Base-by-base conservation (phyloP, 2,113 vertebrate genomes). In the Erythrocercus mccallii region DNA sequence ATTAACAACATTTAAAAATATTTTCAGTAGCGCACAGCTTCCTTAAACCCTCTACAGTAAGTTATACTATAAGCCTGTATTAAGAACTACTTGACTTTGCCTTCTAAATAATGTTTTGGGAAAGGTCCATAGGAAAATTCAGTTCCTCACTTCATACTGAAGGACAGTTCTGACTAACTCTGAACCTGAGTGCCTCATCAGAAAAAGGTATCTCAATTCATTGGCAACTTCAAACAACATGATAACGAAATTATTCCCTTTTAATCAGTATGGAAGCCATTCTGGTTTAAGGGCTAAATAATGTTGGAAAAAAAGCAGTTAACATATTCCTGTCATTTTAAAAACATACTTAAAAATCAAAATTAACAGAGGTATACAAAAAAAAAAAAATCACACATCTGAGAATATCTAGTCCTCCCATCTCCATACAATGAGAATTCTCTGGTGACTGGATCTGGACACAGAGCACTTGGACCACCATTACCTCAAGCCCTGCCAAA, bases 401-500 rank as follows among this genome's bases (percentile, higher is more conserved):
- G 86, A 93, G 92, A 90, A 68, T 86, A 94, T 48, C 70, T 86
- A 86, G 48, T 83, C 86, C 53, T 96, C 40, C 80, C 83, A 68
- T 42, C n/a, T 88, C 48, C 27, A n/a, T 2, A 2, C 13, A 30
- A 79, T 60, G n/a, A 69, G 68, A 62, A 70, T 51, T 82, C 74
- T 91, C 73, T 60, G 76, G 71, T 90, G 82, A 90, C 68, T 74
- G 82, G 60, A 90, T 88, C 68, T 77, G 85, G 81, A 92, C 79
- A 84, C 45, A 79, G 51, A 81, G 48, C 69, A 78, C 81, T 40
- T 54, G 79, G 78, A 90, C 62, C 42, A 73, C 50, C 38, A 19
- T 20, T 53, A 73, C 6, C 40, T 20, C 40, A 81, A 90, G 60
- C 64, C 76, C 64, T 65, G 45, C 62, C 72, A 89, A 65, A 95